Conservation (phyloP, 2,113 vertebrate species). For the Takifugu flavidus region DNA sequence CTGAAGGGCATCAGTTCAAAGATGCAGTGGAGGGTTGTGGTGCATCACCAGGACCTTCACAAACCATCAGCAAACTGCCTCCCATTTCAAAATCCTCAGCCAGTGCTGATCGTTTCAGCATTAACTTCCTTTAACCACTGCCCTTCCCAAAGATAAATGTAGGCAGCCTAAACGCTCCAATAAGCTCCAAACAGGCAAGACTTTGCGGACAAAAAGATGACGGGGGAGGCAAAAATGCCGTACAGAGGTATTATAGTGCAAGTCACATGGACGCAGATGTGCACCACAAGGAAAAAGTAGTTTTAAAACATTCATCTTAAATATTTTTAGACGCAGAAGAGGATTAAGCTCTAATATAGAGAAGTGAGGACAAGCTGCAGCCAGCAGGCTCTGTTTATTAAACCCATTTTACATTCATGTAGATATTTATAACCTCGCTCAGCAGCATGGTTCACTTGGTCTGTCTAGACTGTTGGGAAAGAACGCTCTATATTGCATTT, state of each 20-base stretch:
- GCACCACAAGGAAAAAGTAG: too few species aligned
- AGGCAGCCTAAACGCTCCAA: constrained; percentile 3
- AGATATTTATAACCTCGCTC: neutral
- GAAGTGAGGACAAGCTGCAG: neutral
- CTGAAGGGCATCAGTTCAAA: constrained; percentile 38
- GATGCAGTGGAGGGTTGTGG: constrained; percentile 35
- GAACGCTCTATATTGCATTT: too few species aligned
- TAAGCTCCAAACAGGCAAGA: neutral
- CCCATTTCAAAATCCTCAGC: constrained; percentile 41
- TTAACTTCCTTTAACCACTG: constrained; percentile 25
- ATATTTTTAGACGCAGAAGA: too few species aligned
- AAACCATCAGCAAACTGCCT: constrained; percentile 27
- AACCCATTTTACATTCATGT: neutral
- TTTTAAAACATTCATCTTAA: too few species aligned
- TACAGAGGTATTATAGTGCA: neutral
- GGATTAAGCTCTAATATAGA: neutral
- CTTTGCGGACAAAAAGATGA: neutral
- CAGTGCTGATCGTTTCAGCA: constrained; percentile 19
- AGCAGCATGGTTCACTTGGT: neutral
- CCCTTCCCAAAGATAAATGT: constrained; percentile 5
- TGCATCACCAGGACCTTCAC: constrained; percentile 45
- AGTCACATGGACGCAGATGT: too few species aligned
- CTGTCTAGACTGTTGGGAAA: neutral
- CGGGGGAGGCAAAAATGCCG: neutral
- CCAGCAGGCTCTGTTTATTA: neutral